Evolutionary conservation across 92 coral and sea anemone species (phyloP), one percentile per base, ranked within the genome.

Genomic region (Porites cylindrica): DNA sequence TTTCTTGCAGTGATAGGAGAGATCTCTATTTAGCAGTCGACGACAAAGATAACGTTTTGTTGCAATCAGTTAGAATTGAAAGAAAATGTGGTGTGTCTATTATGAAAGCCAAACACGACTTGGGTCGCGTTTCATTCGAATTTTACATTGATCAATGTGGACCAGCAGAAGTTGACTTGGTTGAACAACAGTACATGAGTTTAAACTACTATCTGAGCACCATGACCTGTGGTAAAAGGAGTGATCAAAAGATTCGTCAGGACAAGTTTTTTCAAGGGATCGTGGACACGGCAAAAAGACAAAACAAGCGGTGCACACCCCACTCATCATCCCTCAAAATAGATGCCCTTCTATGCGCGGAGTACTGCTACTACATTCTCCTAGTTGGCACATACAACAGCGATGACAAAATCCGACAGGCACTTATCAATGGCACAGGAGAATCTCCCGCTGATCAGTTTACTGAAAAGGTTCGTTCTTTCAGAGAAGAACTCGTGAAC

Each of bases 171-270:
- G 86, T 63, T 16, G 70, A 66, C 29, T 2, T 10, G 13, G 85
- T 26, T 50, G 89, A 70, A 19, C 71, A 77, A 29, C 89, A 84
- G 68, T 89, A 89, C 68, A 53, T 78, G 64, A 84, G 89, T 65
- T 71, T 89, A 17, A 89, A 89, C 74, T 84, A 77, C 70, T 89
- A 89, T 23, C 89, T 89, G 1, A 84, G 89, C 86, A 89, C 92
- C 0, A 75, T 89, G 47, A 77, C 52, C 80, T 77, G 70, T 76
- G 9, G 26, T 8, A 54, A 43, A 24, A 29, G 13, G 9, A 64
- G 38, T 8, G 89, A 89, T 18, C 82, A 69, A 26, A 89, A 89
- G 68, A 77, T 89, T 18, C 61, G 92, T 4, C 53, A 84, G 38
- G 92, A 89, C 51, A 0, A 8, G 32, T 26, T 17, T 17, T 89